These are phyloP conservation scores for Thryonomys swinderianus DNA, from an alignment of 2,113 vertebrate genomes.

Conservation along the genomic window DNA sequence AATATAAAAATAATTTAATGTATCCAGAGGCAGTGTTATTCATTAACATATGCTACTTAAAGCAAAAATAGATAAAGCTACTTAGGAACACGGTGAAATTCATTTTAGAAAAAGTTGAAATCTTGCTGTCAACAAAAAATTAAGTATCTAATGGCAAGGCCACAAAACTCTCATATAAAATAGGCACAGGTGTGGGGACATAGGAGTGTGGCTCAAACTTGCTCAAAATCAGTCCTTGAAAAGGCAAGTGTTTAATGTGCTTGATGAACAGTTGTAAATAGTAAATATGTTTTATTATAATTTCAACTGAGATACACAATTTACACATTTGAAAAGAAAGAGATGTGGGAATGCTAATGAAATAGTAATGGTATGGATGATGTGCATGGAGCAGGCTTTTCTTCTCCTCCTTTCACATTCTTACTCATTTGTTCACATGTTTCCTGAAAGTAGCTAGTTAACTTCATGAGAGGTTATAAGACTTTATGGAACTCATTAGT, in stretches of 20 bases:
- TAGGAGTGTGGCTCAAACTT: too few species aligned
- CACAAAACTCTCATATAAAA: neutral
- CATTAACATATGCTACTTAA: neutral
- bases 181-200: rapidly evolving
- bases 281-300: neutral
- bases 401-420: neutral
- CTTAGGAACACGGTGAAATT: neutral
- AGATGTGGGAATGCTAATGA: neutral
- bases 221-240: neutral
- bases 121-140: neutral
- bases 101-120: neutral
- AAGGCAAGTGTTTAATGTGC: neutral
- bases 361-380: neutral
- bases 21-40: neutral
- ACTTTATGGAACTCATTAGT: neutral
- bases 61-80: slow-evolving; percentile 3
- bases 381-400: neutral
- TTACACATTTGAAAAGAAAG: neutral
- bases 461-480: neutral
- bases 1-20: neutral
- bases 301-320: neutral
- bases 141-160: neutral
- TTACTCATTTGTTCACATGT: neutral
- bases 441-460: neutral
- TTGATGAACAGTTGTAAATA: neutral